Base-by-base conservation (phyloP, 2,797 vertebrate genomes). In the Sphenodon punctatus region DNA sequence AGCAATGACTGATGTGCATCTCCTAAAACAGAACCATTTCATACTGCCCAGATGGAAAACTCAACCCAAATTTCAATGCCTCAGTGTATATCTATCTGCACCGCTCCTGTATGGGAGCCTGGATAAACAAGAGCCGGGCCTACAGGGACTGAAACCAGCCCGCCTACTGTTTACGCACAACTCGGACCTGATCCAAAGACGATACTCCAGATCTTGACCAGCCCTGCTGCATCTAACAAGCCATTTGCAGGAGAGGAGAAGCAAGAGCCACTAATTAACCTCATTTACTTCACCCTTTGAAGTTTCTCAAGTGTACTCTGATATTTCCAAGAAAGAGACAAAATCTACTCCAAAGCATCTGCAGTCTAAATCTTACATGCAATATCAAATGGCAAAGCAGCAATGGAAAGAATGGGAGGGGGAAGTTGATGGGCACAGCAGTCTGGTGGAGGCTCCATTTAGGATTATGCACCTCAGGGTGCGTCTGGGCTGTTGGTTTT, bases 1-100 rank as follows among this genome's bases (percentile, higher is more conserved):
- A 36, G 0, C 68, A 19, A 0, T 0, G 3, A 23, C 41, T 41
- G 2, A 36, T 22, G 30, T 7, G 0, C 1, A 7, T 2, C 10
- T 36, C 41, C 10, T 0, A 8, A n/a, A 36, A 2, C 1, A 5
- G 11, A 13, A 20, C 25, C 32, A 0, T 4, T n/a, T n/a, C 0
- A 12, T 5, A 2, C 2, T 42, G 7, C 1, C 2, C 1, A 22
- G 30, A 0, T 43, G 32, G n/a, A 61, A 41, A 48, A 72, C 4
- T n/a, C n/a, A 0, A 4, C 2, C 9, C 22, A 39, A 20, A 11
- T 32, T 2, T 22, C 34, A 38, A 41, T 3, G 22, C n/a, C 20
- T 16, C 30, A 58, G 55, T 56, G 30, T 56, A 16, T 30, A 34
- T 10, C 9, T 32, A 19, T 19, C 30, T 32, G 34, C 10, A 56